phyloP scores from a whole-genome alignment of 2,797 vertebrate species.

The Periophthalmus magnuspinnatus region DNA sequence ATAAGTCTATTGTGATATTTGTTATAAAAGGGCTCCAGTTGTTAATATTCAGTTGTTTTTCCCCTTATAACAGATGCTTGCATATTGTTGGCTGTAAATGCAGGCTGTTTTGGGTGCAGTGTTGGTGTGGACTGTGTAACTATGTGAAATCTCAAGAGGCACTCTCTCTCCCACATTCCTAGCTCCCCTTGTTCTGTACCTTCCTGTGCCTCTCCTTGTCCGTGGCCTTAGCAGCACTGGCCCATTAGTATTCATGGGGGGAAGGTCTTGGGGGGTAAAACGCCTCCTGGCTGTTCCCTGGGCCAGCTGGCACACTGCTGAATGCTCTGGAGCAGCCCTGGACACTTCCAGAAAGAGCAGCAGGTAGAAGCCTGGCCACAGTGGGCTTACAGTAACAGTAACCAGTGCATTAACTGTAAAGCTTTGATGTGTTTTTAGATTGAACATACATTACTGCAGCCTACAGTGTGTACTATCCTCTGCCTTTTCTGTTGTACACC shows the following conservation, averaged over 20 bases:
- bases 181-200: conserved; percentile 26
- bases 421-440: conserved; percentile 23
- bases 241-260: conserved; percentile 66
- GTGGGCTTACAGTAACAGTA: conserved; percentile 29
- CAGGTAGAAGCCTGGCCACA: conserved; percentile 23
- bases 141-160: conserved; percentile 40
- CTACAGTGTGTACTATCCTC: conserved; percentile 9
- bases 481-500: conserved; percentile 31
- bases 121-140: conserved; percentile 26
- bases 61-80: conserved; percentile 78
- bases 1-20: background rate
- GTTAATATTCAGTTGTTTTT: background rate
- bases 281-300: conserved; percentile 52
- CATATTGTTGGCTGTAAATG: conserved; percentile 78
- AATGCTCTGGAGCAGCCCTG: conserved; percentile 38
- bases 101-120: conserved; percentile 31
- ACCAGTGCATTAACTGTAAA: conserved; percentile 31
- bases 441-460: conserved; percentile 22
- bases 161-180: conserved; percentile 4
- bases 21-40: conserved; percentile 55
- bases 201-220: conserved; percentile 33
- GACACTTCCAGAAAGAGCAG: conserved; percentile 55
- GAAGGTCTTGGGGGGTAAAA: conserved; percentile 40
- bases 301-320: conserved; percentile 62
- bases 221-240: conserved; percentile 35